Evolutionary conservation across 2,113 vertebrate species (phyloP).

Genomic region (Pycnonotus jocosus): DNA sequence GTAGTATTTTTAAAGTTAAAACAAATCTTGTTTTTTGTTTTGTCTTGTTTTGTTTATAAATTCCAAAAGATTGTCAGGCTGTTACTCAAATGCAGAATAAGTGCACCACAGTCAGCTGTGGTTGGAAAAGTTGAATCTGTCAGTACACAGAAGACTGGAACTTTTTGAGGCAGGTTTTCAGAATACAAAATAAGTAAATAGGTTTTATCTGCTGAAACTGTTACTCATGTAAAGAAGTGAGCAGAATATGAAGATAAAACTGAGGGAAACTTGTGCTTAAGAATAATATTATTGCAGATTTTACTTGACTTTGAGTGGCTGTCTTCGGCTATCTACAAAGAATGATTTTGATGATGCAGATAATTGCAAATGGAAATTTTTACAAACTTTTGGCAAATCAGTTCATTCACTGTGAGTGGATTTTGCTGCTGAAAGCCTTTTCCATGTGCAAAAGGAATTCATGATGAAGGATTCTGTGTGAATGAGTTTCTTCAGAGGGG

Average conservation of each 20-base stretch:
- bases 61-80: neutral
- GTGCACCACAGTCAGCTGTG: rapidly evolving
- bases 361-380: conserved; percentile 5
- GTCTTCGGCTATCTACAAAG: neutral
- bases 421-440: conserved; percentile 29
- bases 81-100: neutral
- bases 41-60: neutral
- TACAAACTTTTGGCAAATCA: neutral
- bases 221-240: neutral
- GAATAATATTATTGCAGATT: neutral
- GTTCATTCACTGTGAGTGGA: neutral
- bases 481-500: neutral
- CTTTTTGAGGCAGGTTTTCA: neutral
- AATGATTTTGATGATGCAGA: neutral
- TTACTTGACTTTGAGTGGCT: neutral
- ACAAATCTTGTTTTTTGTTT: neutral
- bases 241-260: neutral
- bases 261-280: neutral
- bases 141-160: neutral
- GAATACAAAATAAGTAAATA: neutral
- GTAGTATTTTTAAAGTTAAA: neutral
- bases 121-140: neutral
- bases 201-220: neutral
- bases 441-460: neutral
- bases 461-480: neutral